A percentile compares a stretch with the other conserved stretches of the same genome.
Conservation (phyloP, 2,113 vertebrate species). For the Rhodinocichla rosea region DNA sequence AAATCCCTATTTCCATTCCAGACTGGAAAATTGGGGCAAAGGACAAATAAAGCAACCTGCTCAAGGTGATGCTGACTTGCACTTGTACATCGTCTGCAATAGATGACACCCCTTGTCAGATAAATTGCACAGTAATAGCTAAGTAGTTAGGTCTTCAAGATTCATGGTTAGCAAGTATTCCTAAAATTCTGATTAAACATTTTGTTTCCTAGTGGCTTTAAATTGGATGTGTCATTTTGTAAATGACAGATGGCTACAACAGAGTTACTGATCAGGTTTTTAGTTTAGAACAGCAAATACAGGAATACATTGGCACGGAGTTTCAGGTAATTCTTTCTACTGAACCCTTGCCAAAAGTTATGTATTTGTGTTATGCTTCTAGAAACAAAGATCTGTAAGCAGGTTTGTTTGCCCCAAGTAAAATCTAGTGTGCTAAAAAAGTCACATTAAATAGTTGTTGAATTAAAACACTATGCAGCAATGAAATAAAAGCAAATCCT, state of each 20-base stretch:
- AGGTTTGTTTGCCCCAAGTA: not conserved
- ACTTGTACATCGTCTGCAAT: not conserved
- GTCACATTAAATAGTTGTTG: not conserved
- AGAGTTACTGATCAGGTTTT: not conserved
- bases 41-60: not conserved
- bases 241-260: constrained; percentile 48
- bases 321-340: constrained; percentile 43
- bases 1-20: not conserved
- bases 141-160: constrained; percentile 17
- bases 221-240: constrained; percentile 56
- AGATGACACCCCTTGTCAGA: not conserved
- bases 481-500: not conserved
- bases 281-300: constrained; percentile 58
- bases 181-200: constrained; percentile 63
- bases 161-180: constrained; percentile 40
- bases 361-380: not conserved
- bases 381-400: not conserved
- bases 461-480: not conserved
- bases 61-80: constrained; percentile 46
- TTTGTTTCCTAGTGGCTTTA: constrained; percentile 55
- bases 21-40: not conserved
- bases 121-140: not conserved
- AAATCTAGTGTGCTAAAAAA: not conserved
- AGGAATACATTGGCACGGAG: not conserved
- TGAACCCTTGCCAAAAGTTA: constrained; percentile 42